Percentiles rank a stretch among this genome's conserved stretches.
Evolutionary conservation across 2,113 vertebrate species (phyloP).

Genomic region (Tachuris rubrigastra): DNA sequence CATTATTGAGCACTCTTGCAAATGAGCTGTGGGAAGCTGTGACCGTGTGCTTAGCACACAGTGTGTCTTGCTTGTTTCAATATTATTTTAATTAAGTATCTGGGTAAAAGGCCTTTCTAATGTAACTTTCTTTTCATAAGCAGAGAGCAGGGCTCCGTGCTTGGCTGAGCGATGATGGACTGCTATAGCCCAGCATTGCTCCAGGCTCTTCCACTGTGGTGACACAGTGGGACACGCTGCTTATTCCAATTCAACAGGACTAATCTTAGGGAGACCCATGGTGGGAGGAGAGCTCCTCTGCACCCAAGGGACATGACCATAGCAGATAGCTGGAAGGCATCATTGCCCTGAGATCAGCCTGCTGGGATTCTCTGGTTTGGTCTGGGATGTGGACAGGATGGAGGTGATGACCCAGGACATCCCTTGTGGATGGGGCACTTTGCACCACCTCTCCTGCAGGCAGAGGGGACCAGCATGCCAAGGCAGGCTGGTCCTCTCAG

Average conservation of each 20-base stretch:
- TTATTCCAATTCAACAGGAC: neutral
- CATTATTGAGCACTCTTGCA: constrained; percentile 62
- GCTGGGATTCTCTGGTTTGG: neutral
- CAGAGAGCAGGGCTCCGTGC: neutral
- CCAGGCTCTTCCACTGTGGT: neutral
- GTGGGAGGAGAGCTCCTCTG: neutral
- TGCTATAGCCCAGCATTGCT: neutral
- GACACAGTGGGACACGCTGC: neutral
- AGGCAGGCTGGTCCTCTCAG: neutral
- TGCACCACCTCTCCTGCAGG: neutral
- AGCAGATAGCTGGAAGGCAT: neutral
- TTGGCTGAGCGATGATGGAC: accelerated
- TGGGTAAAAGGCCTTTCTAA: constrained; percentile 55
- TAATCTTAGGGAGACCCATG: neutral
- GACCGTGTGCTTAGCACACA: constrained; percentile 8
- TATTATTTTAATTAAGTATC: constrained; percentile 71
- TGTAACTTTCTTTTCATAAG: constrained; percentile 44
- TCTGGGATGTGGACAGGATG: neutral
- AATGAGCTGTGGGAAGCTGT: constrained; percentile 67
- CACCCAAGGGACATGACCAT: accelerated
- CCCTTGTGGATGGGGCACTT: neutral
- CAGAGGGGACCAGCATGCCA: neutral
- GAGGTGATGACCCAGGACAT: neutral
- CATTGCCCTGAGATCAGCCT: accelerated
- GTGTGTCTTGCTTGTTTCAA: constrained; percentile 56